Evolutionary conservation across 2,888 invertebrate species (phyloP).

Genomic region (Philereme vetulata): DNA sequence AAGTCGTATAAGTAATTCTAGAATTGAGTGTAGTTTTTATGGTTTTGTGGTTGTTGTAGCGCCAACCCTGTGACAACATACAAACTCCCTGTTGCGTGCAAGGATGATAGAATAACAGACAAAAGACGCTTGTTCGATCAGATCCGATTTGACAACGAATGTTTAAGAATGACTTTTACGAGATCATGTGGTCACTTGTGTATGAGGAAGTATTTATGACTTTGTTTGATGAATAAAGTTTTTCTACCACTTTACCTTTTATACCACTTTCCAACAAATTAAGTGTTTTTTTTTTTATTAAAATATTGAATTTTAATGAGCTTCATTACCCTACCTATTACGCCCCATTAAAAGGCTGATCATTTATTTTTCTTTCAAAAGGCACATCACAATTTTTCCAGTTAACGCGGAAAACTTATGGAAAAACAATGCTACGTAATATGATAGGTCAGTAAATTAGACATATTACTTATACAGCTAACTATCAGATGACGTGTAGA

Average conservation of each 20-base stretch:
- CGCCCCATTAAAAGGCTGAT: too few species aligned
- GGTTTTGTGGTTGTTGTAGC: neutral
- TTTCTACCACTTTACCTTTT: neutral
- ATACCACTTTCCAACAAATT: too few species aligned
- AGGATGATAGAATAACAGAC: slow-evolving; percentile 26
- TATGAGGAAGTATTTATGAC: slow-evolving; percentile 12
- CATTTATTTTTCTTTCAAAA: too few species aligned
- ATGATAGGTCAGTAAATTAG: slow-evolving; percentile 15
- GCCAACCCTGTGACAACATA: slow-evolving; percentile 24
- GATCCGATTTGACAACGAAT: slow-evolving; percentile 30
- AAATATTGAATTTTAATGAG: too few species aligned
- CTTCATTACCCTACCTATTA: too few species aligned
- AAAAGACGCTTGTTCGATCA: slow-evolving; percentile 25
- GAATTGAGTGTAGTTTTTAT: slow-evolving; percentile 4
- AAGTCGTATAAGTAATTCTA: neutral
- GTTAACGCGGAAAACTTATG: neutral
- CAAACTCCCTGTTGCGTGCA: slow-evolving; percentile 19
- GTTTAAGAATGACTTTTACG: slow-evolving; percentile 11
- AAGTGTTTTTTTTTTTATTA: too few species aligned
- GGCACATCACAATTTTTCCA: too few species aligned
- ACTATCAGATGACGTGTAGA: slow-evolving; percentile 7
- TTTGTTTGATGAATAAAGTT: neutral
- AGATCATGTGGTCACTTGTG: slow-evolving; percentile 11
- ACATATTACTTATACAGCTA: neutral
- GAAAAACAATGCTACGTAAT: neutral